Evolutionary conservation across 2,797 vertebrate species (phyloP).

Genomic region (Acipenser transmontanus): DNA sequence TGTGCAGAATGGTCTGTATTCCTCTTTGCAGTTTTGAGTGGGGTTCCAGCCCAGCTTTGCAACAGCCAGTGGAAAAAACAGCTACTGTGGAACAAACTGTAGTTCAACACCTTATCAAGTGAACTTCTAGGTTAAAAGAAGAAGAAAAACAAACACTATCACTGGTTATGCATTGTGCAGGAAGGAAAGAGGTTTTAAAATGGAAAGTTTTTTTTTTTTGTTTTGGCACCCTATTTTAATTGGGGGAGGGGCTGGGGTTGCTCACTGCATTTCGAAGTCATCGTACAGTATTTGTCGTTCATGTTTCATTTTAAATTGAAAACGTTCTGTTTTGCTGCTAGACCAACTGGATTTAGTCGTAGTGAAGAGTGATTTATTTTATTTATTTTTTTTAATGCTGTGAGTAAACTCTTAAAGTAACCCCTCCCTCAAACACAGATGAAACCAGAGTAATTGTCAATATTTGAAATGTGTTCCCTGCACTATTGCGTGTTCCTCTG

Average conservation of each 20-base stretch:
- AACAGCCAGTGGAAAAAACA: no score
- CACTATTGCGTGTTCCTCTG: constrained; percentile 46
- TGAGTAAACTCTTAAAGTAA: constrained; percentile 37
- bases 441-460: constrained; percentile 38
- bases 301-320: constrained; percentile 44
- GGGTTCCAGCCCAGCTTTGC: no score
- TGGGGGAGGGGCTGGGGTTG: constrained; percentile 26
- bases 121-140: no score
- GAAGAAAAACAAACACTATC: not conserved
- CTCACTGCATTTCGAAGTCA: constrained; percentile 32
- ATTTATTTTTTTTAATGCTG: constrained; percentile 30
- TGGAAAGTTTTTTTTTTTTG: constrained; percentile 3
- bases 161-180: not conserved
- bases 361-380: constrained; percentile 26
- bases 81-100: no score
- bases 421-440: constrained; percentile 21
- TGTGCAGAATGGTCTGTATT: not conserved
- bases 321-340: constrained; percentile 56
- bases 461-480: constrained; percentile 47
- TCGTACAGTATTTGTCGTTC: constrained; percentile 21
- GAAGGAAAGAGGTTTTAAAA: constrained; percentile 12
- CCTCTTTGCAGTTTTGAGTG: not conserved
- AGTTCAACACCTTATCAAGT: not conserved
- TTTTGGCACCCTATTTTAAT: not conserved
- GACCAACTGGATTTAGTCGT: constrained; percentile 32